Evolutionary conservation across 2,113 vertebrate genomes (phyloP).

Genomic region (Dipodomys stephensi): DNA sequence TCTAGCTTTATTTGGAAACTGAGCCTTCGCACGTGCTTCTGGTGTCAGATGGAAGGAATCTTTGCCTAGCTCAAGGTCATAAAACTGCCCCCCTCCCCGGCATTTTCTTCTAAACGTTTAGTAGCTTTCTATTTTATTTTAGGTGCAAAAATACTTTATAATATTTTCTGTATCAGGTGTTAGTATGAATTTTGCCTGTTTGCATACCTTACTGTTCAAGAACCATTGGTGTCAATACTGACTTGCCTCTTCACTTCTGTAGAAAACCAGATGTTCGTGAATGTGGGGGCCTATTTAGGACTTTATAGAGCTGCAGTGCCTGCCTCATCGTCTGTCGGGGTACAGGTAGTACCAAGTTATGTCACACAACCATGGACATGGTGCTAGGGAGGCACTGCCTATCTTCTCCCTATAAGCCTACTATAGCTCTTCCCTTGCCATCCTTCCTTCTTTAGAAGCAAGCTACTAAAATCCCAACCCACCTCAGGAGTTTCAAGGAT

Average conservation of each 20-base stretch:
- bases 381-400: background rate
- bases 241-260: background rate
- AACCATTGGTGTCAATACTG: background rate
- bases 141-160: background rate
- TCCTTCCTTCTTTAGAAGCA: background rate
- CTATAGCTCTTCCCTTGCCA: background rate
- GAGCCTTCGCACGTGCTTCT: background rate
- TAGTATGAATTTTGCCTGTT: background rate
- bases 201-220: background rate
- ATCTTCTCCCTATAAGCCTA: background rate
- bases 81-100: background rate
- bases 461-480: constrained; percentile 14
- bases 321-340: background rate
- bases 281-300: background rate
- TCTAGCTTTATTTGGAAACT: background rate
- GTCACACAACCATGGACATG: constrained; percentile 10
- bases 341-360: background rate
- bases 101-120: constrained; percentile 5
- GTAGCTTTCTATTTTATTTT: constrained; percentile 26
- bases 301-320: background rate
- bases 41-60: background rate
- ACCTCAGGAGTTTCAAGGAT: background rate
- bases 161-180: background rate
- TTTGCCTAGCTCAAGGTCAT: constrained; percentile 19
- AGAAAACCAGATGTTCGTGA: background rate